Conservation (phyloP, 2,888 invertebrate genomes). For the Eilema sororculum region DNA sequence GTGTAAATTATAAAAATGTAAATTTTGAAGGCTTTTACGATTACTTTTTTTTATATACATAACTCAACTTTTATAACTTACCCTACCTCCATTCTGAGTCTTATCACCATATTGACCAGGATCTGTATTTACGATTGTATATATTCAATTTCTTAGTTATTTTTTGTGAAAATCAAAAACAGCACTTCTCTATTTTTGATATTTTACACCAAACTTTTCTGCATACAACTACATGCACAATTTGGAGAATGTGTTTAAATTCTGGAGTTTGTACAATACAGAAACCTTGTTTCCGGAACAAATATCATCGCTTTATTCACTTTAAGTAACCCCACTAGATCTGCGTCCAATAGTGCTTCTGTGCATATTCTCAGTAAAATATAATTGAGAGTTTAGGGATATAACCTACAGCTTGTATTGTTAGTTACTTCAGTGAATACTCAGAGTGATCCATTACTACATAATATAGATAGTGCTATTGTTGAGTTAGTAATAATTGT, state of each 20-base stretch:
- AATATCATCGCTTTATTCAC: slow-evolving; percentile 4
- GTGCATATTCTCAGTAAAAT: slow-evolving; percentile 1
- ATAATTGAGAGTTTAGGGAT: neutral
- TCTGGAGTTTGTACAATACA: slow-evolving; percentile 4
- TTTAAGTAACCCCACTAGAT: slow-evolving; percentile 4
- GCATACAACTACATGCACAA: neutral
- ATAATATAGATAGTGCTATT: too few relatives aligned
- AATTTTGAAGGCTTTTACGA: too few relatives aligned
- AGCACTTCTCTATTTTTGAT: neutral
- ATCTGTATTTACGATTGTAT: too few relatives aligned
- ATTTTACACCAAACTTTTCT: neutral
- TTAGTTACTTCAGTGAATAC: neutral
- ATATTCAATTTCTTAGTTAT: too few relatives aligned
- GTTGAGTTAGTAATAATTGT: neutral
- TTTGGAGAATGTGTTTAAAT: neutral
- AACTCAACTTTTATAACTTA: too few relatives aligned
- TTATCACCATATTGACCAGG: too few relatives aligned
- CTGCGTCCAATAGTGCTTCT: neutral
- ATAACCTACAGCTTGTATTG: neutral
- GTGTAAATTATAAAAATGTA: too few relatives aligned
- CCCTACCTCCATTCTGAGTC: too few relatives aligned
- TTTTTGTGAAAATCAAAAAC: neutral
- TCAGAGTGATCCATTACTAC: neutral
- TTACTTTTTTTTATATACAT: too few relatives aligned
- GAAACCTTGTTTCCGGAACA: neutral